Evolutionary conservation across 2,113 vertebrate genomes (phyloP).

Genomic region (Micromys minutus): DNA sequence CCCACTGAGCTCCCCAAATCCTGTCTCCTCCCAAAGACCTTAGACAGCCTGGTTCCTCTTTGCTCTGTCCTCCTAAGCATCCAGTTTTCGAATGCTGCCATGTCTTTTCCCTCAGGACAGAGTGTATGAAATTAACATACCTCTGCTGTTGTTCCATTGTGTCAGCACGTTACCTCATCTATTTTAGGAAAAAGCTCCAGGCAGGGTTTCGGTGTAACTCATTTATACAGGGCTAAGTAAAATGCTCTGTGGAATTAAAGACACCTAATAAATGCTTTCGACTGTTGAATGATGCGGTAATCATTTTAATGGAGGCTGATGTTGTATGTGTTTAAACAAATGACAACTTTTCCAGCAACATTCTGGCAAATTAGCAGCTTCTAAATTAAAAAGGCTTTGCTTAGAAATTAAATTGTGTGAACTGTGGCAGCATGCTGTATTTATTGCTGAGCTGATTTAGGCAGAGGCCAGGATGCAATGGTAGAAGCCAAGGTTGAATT

Average conservation of each 20-base stretch:
- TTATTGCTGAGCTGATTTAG: conserved; percentile 51
- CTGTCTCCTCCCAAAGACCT: not conserved
- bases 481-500: conserved; percentile 62
- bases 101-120: not conserved
- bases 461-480: conserved; percentile 52
- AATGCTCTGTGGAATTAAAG: conserved; percentile 57
- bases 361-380: conserved; percentile 78
- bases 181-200: conserved; percentile 42
- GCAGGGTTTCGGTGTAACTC: conserved; percentile 9
- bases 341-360: conserved; percentile 68
- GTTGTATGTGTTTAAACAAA: conserved; percentile 73
- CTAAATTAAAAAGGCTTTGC: conserved; percentile 65
- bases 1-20: not conserved
- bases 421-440: conserved; percentile 11
- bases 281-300: conserved; percentile 62
- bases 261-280: conserved; percentile 73
- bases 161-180: not conserved
- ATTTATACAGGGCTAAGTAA: conserved; percentile 48
- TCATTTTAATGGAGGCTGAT: conserved; percentile 63
- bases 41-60: not conserved
- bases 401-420: conserved; percentile 73
- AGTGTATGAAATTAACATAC: not conserved
- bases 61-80: not conserved
- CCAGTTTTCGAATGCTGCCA: not conserved
- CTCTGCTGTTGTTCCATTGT: not conserved